Conservation (phyloP, 2,888 invertebrate species). For the Sarcophaga rosellei region DNA sequence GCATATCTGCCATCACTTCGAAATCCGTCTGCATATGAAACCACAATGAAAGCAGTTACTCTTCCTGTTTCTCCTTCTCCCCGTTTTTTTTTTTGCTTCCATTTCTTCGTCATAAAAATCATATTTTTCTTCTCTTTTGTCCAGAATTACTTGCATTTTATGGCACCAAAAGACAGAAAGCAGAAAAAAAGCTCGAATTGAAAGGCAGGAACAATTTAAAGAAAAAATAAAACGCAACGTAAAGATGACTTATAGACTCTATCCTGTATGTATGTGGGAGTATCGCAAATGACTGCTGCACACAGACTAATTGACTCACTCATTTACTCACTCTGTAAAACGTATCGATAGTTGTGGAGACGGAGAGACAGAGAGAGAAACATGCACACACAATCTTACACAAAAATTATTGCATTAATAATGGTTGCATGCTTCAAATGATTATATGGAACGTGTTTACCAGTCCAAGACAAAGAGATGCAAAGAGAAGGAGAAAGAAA, state of each 20-base stretch:
- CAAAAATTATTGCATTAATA: slow-evolving; percentile 57
- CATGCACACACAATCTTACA: slow-evolving; percentile 9
- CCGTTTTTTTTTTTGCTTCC: no score
- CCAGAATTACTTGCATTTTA: no score
- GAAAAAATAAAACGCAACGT: slow-evolving; percentile 29
- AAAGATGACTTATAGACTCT: slow-evolving; percentile 41
- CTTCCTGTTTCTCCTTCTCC: background rate
- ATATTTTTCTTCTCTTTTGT: background rate
- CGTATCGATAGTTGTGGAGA: background rate
- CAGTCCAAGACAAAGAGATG: background rate
- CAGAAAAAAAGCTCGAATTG: background rate
- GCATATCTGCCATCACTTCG: no score
- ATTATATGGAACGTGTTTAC: slow-evolving; percentile 39
- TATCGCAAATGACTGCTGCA: no score
- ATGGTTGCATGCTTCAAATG: slow-evolving; percentile 55
- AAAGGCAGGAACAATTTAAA: background rate
- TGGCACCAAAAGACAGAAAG: background rate
- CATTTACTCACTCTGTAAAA: no score
- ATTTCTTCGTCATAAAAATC: no score
- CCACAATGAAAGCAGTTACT: background rate
- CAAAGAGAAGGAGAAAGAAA: background rate
- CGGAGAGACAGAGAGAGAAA: background rate
- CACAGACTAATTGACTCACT: background rate
- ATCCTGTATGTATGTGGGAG: slow-evolving; percentile 1
- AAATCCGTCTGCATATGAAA: background rate